Conservation (phyloP, 2,797 vertebrate genomes). For the Numenius phaeopus region DNA sequence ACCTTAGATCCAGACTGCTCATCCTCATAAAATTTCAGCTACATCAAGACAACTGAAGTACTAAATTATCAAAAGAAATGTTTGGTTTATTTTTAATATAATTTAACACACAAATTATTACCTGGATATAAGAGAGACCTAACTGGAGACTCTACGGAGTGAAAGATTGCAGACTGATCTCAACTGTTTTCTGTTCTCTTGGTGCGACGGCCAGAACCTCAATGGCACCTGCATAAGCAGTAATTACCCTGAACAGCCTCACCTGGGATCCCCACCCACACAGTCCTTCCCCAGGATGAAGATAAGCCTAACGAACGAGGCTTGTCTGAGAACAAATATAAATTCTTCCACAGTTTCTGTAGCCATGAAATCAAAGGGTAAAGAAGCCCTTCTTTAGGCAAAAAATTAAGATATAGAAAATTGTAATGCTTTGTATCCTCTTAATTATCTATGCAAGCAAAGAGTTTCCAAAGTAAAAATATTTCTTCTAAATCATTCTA, state of each 20-base stretch:
- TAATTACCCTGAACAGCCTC: not conserved
- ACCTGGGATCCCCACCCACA: not conserved
- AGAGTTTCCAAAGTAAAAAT: not conserved
- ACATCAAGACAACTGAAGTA: not conserved
- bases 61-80: not conserved
- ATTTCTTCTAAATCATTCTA: not conserved
- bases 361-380: not conserved
- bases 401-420: rapidly evolving
- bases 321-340: not conserved
- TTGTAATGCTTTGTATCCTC: not conserved
- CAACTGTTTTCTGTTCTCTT: not conserved
- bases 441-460: not conserved
- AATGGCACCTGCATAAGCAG: not conserved
- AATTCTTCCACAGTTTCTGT: not conserved
- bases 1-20: not conserved
- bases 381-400: not conserved
- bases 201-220: not conserved
- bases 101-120: not conserved
- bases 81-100: not conserved
- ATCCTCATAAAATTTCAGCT: not conserved
- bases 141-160: not conserved
- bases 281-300: not conserved
- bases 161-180: not conserved
- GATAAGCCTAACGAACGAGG: not conserved
- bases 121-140: not conserved